phyloP scores from a whole-genome alignment of 2,113 vertebrate species.

The Zeus faber region DNA sequence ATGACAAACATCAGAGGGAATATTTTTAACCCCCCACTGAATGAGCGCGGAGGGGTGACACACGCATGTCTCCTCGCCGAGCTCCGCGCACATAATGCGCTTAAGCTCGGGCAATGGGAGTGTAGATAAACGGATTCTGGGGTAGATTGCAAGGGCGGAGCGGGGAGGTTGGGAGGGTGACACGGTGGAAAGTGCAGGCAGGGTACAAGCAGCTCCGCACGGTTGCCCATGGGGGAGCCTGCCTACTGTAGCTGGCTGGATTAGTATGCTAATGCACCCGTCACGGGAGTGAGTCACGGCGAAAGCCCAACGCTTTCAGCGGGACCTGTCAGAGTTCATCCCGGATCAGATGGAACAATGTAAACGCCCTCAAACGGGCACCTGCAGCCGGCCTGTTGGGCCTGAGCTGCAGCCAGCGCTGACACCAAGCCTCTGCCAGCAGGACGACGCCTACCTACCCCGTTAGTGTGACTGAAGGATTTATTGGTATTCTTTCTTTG shows the following conservation, averaged over 20 bases:
- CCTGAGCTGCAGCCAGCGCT: background rate
- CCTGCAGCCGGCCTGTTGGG: slow-evolving; percentile 19
- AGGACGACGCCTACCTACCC: no score
- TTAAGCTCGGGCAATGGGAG: slow-evolving; percentile 52
- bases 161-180: slow-evolving; percentile 12
- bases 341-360: slow-evolving; percentile 26
- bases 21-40: slow-evolving; percentile 57
- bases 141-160: slow-evolving; percentile 21
- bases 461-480: no score
- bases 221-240: slow-evolving; percentile 25
- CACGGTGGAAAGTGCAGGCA: slow-evolving; percentile 38
- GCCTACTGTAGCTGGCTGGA: slow-evolving; percentile 30
- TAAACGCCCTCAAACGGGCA: slow-evolving; percentile 21
- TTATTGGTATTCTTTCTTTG: no score
- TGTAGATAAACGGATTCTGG: slow-evolving; percentile 49
- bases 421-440: no score
- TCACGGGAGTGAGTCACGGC: slow-evolving; percentile 43
- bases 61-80: slow-evolving; percentile 29
- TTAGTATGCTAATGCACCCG: slow-evolving; percentile 34
- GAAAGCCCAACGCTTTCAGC: slow-evolving; percentile 27
- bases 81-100: slow-evolving; percentile 50
- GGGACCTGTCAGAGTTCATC: slow-evolving; percentile 38
- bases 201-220: slow-evolving; percentile 31
- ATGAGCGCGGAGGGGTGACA: slow-evolving; percentile 53
- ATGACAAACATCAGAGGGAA: slow-evolving; percentile 52